A percentile compares a stretch with the other conserved stretches of the same genome.
These are phyloP conservation scores for Hydrozoanthus gracilis DNA, from an alignment of 92 coral and sea anemone species.

Conservation along the genomic window DNA sequence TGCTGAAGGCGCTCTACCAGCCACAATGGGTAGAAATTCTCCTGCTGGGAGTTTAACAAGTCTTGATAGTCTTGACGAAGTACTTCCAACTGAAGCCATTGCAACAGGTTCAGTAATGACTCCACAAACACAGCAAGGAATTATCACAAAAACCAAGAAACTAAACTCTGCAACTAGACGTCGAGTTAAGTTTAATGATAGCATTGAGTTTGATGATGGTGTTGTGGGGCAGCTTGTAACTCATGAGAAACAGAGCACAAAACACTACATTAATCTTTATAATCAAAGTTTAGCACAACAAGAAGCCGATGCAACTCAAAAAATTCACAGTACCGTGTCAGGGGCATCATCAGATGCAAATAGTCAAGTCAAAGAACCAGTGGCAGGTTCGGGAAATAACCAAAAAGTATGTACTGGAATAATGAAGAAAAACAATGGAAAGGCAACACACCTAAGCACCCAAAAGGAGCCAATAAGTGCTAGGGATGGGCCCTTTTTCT, in stretches of 20 bases:
- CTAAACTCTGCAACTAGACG: conserved; percentile 73
- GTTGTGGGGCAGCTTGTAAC: conserved; percentile 91
- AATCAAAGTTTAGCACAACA: conserved; percentile 54
- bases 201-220: conserved; percentile 95
- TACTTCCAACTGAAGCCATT: conserved; percentile 52
- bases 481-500: neutral
- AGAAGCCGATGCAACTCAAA: neutral
- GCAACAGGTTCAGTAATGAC: conserved; percentile 36
- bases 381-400: neutral
- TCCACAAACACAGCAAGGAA: conserved; percentile 60
- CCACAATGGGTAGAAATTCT: conserved; percentile 87
- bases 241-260: conserved; percentile 81
- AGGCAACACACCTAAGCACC: neutral
- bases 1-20: conserved; percentile 89
- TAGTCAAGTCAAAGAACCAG: neutral
- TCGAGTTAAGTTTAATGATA: conserved; percentile 92
- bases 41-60: conserved; percentile 95
- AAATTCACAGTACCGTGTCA: neutral
- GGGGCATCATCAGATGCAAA: neutral
- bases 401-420: neutral
- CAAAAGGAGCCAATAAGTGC: conserved; percentile 34
- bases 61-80: conserved; percentile 92
- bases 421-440: neutral
- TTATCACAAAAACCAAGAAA: conserved; percentile 65
- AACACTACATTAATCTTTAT: conserved; percentile 68